These are phyloP conservation scores for Polyergus mexicanus DNA, from an alignment of 1,140 invertebrate species.

Conservation along the genomic window DNA sequence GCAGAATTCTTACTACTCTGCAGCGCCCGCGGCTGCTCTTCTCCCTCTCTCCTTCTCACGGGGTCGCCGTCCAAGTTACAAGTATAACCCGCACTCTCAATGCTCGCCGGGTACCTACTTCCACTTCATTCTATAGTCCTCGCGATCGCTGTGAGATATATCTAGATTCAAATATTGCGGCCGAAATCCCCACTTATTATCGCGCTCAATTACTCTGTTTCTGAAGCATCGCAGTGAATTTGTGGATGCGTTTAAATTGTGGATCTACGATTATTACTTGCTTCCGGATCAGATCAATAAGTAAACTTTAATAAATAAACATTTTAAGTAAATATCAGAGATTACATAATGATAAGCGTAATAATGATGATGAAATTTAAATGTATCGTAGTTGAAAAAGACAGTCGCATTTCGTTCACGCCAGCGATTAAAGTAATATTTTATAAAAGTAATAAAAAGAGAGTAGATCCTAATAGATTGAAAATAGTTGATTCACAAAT, in stretches of 20 bases:
- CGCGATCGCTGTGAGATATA: slow-evolving; percentile 59
- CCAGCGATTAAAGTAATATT: background rate
- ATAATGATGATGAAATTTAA: background rate
- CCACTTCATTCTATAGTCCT: slow-evolving; percentile 80
- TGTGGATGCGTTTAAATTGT: background rate
- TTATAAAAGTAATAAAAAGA: background rate
- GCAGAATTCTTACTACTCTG: slow-evolving; percentile 84
- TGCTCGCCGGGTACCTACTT: slow-evolving; percentile 78
- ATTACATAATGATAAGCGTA: background rate
- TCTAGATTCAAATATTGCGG: slow-evolving; percentile 53
- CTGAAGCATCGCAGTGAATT: slow-evolving; percentile 6
- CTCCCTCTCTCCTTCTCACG: slow-evolving; percentile 65
- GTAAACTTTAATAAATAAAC: background rate
- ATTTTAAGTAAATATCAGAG: background rate
- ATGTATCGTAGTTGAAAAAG: background rate
- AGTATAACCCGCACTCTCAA: slow-evolving; percentile 81
- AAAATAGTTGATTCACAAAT: background rate
- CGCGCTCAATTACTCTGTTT: slow-evolving; percentile 27
- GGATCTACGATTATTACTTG: background rate
- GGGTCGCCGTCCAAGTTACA: slow-evolving; percentile 82
- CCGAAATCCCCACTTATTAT: slow-evolving; percentile 47
- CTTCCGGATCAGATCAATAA: background rate
- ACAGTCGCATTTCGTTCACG: background rate
- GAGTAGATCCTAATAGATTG: background rate
- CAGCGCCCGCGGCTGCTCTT: slow-evolving; percentile 65